A percentile compares a stretch with the other conserved stretches of the same genome.
phyloP scores from a whole-genome alignment of 2,113 vertebrate species.

The cattle (Bos taurus) region DNA sequence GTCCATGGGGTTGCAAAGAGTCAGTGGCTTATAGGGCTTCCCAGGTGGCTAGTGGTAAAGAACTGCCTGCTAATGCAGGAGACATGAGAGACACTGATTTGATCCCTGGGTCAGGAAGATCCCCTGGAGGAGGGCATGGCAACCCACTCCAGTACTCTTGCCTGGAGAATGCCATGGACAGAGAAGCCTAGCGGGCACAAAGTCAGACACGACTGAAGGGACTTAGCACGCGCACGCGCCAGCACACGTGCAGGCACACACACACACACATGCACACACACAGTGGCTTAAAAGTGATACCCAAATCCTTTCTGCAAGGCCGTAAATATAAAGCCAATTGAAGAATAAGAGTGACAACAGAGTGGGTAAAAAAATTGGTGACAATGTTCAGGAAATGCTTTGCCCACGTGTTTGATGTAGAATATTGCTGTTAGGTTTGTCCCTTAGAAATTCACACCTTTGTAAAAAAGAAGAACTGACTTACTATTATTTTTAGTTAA shows the following conservation, averaged over 20 bases:
- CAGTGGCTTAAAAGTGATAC: neutral
- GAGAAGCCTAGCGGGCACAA: neutral
- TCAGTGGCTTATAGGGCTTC: neutral
- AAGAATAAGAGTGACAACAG: neutral
- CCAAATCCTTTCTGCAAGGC: neutral
- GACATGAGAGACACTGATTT: neutral
- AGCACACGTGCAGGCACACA: rapidly evolving
- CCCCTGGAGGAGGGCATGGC: neutral
- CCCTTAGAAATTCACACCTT: neutral
- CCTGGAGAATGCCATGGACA: neutral
- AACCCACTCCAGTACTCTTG: neutral
- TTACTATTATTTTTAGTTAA: neutral
- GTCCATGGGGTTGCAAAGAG: rapidly evolving
- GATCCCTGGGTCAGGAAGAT: neutral
- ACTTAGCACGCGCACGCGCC: rapidly evolving
- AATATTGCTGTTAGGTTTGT: neutral
- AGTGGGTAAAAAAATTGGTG: neutral
- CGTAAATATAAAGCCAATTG: neutral
- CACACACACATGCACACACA: neutral
- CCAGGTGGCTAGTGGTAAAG: neutral
- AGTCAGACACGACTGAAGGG: neutral
- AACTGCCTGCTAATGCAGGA: neutral
- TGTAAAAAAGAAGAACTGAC: neutral
- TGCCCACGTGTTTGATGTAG: neutral
- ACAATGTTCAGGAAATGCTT: neutral